A percentile compares a stretch with the other conserved stretches of the same genome.
phyloP scores from a whole-genome alignment of 2,113 vertebrate species.

The Lonchura striata region DNA sequence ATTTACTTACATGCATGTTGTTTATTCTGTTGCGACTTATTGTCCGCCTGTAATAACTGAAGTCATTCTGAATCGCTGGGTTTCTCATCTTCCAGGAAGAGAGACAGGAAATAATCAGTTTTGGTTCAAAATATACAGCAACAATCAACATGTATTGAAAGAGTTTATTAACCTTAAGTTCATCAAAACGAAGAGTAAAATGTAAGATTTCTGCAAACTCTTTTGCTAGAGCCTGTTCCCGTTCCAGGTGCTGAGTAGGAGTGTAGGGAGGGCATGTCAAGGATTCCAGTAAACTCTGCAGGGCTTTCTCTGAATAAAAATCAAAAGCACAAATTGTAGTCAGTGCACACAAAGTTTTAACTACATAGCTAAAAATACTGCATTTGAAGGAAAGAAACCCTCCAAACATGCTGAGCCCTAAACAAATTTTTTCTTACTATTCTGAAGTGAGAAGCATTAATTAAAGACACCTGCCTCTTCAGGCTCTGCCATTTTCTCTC shows the following conservation, averaged over 20 bases:
- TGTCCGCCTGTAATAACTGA: constrained; percentile 96
- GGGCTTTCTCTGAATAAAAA: constrained; percentile 84
- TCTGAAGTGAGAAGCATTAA: not conserved
- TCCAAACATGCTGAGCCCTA: not conserved
- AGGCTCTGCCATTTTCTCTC: not conserved
- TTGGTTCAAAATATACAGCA: not conserved
- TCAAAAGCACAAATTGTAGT: not conserved
- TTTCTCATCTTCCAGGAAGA: constrained; percentile 88
- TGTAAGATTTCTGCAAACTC: constrained; percentile 98
- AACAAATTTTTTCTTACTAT: not conserved
- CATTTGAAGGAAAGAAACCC: not conserved
- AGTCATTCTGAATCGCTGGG: constrained; percentile 97
- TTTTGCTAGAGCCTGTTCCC: constrained; percentile 95
- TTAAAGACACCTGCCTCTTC: not conserved
- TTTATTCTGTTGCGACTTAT: constrained; percentile 97
- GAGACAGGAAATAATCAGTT: not conserved
- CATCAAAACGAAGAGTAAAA: constrained; percentile 97
- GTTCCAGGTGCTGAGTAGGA: constrained; percentile 95
- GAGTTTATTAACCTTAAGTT: constrained; percentile 87
- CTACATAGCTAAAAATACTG: not conserved
- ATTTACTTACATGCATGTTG: constrained; percentile 94
- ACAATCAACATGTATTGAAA: not conserved
- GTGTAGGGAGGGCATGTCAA: constrained; percentile 92
- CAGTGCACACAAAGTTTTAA: not conserved
- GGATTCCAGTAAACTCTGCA: constrained; percentile 89